Base-by-base conservation (phyloP, 2,888 invertebrate species). In the Nysson spinosus region DNA sequence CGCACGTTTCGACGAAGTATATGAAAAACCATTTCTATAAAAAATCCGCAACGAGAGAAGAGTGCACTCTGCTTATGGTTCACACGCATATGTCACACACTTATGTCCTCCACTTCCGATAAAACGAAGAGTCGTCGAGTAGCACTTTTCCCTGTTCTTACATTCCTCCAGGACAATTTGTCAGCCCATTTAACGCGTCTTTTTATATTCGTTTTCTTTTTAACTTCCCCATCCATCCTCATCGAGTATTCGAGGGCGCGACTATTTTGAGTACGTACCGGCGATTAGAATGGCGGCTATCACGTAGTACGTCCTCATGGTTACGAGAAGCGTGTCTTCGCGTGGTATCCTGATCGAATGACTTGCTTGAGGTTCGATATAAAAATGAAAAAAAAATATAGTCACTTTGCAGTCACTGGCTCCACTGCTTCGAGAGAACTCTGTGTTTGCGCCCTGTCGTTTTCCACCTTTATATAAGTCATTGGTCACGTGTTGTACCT, bases 391-490 rank as follows among this genome's bases (percentile, higher is more conserved):
- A 69, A 68, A 62, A 70, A 67, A 56, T 66, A 44, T 54, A 55
- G 66, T 60, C 73, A 78, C 75, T 76, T 71, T 75, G 47, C 49
- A 42, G 49, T 26, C 71, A 76, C 73, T 65, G 69, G 42, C 57
- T 69, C 63, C 66, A 67, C 57, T 54, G 71, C 72, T 75, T 73
- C 78, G 79, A 85, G 78, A 82, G 77, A 79, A 81, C 79, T 86
- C 84, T 83, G 85, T 81, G 77, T 86, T 84, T 80, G 83, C 81
- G 79, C 79, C 83, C 82, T 80, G 84, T 82, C 83, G 86, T 80
- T 75, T 80, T 63, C 77, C 80, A 83, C 83, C 84, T 86, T 87
- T 87, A 86, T 87, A 87, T 86, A 87, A 86, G 83, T 83, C 80
- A 84, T 82, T 81, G 86, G 84, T 87, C 87, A 87, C 86, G 87